Conservation (phyloP, 2,113 vertebrate genomes). For the Corythornis vintsioides region DNA sequence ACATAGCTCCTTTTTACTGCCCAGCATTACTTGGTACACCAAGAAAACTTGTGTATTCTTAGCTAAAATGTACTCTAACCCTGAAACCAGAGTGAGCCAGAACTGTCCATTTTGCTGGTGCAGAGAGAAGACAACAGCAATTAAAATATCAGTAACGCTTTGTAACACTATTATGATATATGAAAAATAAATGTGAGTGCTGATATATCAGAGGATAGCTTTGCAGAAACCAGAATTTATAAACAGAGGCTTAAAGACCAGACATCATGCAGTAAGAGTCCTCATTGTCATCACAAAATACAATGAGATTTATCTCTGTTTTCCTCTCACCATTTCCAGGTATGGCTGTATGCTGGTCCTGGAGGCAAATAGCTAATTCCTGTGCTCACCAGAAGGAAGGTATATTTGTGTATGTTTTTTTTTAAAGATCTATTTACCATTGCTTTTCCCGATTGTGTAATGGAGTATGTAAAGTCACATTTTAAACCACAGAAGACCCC, state of each 20-base stretch:
- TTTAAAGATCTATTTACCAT: background rate
- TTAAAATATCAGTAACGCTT: background rate
- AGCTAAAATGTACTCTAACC: background rate
- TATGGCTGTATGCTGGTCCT: background rate
- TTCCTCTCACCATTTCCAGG: background rate
- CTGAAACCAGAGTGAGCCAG: background rate
- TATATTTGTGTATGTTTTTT: background rate
- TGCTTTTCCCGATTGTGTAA: background rate
- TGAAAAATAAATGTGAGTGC: background rate
- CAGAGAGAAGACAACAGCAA: background rate
- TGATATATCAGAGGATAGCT: background rate
- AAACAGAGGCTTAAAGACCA: background rate
- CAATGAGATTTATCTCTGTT: background rate
- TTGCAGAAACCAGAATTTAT: background rate
- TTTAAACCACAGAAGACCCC: background rate
- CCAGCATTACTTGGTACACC: background rate
- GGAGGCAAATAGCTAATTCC: background rate
- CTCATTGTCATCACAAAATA: background rate
- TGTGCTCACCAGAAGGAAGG: background rate
- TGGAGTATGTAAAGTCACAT: background rate
- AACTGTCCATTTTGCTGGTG: background rate
- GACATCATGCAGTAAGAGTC: background rate
- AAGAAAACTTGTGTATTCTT: background rate
- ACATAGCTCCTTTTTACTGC: background rate
- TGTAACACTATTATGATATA: background rate